Conservation (phyloP, 2,888 invertebrate genomes). For the Nymphalis c-album region DNA sequence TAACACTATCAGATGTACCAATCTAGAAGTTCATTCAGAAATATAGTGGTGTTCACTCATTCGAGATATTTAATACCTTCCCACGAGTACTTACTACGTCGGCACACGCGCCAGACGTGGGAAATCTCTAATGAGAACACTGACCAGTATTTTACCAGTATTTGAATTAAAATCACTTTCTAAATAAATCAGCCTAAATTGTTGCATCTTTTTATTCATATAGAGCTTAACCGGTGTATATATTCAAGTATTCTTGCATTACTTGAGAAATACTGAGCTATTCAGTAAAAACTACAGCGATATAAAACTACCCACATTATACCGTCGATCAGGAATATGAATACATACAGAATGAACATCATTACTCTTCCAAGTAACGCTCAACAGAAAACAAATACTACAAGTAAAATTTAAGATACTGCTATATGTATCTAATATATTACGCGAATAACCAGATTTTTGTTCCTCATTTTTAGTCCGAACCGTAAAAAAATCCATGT, state of each 20-base stretch:
- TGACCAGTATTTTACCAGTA: slow-evolving; percentile 10
- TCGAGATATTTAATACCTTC: slow-evolving; percentile 75
- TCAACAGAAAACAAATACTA: too few species aligned
- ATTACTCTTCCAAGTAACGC: too few species aligned
- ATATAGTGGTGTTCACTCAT: slow-evolving; percentile 61
- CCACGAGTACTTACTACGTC: slow-evolving; percentile 65
- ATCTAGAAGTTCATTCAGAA: slow-evolving; percentile 67
- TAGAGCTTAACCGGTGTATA: background rate
- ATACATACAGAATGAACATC: too few species aligned
- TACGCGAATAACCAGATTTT: background rate
- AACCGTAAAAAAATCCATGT: slow-evolving; percentile 4
- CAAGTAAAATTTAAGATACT: too few species aligned
- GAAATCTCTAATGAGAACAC: slow-evolving; percentile 44
- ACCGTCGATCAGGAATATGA: too few species aligned
- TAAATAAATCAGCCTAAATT: background rate
- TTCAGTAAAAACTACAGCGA: too few species aligned
- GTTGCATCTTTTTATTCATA: background rate
- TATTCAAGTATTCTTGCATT: too few species aligned
- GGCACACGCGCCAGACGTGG: slow-evolving; percentile 65
- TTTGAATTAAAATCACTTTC: slow-evolving; percentile 1
- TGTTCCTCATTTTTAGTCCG: background rate
- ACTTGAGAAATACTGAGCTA: too few species aligned
- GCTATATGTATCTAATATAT: background rate
- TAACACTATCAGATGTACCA: slow-evolving; percentile 61
- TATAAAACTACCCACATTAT: too few species aligned